Percentiles rank a stretch among this genome's conserved stretches.
phyloP scores from a whole-genome alignment of 2,797 vertebrate genomes.

The Orientallactaga sibirica region DNA sequence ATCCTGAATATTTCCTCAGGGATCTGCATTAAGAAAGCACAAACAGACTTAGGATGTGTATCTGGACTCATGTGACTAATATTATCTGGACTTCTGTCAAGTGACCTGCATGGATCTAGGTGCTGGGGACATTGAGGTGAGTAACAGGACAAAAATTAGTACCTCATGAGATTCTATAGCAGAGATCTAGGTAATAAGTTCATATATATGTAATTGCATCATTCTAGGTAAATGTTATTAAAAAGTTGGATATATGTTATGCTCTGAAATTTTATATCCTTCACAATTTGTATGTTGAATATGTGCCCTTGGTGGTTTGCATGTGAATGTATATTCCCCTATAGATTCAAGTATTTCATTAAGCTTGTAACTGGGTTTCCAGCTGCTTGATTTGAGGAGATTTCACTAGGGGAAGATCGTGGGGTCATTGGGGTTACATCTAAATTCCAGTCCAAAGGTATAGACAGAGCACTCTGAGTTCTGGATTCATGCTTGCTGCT shows the following conservation, averaged over 20 bases:
- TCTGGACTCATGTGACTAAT: neutral
- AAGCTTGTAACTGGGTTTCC: too few species aligned
- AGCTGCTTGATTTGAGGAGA: too few species aligned
- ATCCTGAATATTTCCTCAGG: neutral
- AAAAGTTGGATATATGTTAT: neutral
- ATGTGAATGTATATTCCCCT: too few species aligned
- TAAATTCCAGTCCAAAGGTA: too few species aligned
- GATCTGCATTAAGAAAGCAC: neutral
- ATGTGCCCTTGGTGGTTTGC: too few species aligned
- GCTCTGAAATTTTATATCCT: neutral
- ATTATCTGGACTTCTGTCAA: neutral
- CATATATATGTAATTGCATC: neutral
- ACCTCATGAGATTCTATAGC: neutral
- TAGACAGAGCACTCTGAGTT: too few species aligned
- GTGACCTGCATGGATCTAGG: neutral
- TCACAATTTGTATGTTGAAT: neutral
- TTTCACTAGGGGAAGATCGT: too few species aligned
- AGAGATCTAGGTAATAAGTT: neutral
- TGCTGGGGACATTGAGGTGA: neutral
- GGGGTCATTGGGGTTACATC: too few species aligned
- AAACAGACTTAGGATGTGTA: neutral
- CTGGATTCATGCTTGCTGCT: too few species aligned
- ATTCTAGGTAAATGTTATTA: neutral
- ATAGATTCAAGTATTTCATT: too few species aligned
- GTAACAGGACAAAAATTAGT: neutral